These are phyloP conservation scores for Rhinoptilus africanus DNA, from an alignment of 2,113 vertebrate species.

Conservation along the genomic window DNA sequence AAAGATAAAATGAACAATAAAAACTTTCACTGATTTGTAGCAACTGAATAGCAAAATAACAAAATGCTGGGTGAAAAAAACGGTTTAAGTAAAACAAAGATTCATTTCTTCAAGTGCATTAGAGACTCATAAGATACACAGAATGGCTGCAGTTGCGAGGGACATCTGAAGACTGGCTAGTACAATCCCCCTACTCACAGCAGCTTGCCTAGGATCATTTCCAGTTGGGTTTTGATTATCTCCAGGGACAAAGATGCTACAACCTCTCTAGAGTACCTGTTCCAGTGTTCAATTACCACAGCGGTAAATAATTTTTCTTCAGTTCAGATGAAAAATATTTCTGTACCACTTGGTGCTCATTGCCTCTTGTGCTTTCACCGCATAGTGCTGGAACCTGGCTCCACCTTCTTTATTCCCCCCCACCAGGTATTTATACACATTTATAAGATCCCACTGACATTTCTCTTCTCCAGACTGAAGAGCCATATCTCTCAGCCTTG, in stretches of 20 bases:
- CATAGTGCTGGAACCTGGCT: background rate
- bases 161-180: background rate
- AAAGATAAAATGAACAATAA: background rate
- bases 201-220: background rate
- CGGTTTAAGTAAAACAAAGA: background rate
- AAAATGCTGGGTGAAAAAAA: background rate
- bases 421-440: fast-evolving
- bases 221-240: background rate
- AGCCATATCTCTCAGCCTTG: background rate
- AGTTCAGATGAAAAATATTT: background rate
- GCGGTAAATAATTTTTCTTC: background rate
- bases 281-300: background rate
- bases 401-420: background rate
- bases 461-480: background rate
- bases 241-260: background rate
- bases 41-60: background rate
- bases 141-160: background rate
- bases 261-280: background rate
- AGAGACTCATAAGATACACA: background rate
- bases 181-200: background rate
- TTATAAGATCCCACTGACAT: background rate
- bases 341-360: background rate
- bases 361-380: background rate
- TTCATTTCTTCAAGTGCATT: background rate
- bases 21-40: background rate